These are phyloP conservation scores for Caranx melampygus DNA, from an alignment of 2,113 vertebrate species.

Conservation along the genomic window DNA sequence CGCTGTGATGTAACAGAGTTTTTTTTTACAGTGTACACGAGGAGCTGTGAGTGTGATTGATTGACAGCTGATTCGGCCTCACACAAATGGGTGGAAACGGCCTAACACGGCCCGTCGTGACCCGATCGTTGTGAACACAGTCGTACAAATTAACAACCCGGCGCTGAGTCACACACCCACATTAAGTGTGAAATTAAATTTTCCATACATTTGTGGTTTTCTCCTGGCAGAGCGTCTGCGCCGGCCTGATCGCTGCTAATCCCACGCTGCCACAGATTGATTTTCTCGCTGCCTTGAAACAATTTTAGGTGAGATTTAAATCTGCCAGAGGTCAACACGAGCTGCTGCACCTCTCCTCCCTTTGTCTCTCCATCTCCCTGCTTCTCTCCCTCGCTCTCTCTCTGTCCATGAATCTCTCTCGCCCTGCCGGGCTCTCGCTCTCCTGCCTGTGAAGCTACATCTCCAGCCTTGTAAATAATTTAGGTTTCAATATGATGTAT, in stretches of 20 bases:
- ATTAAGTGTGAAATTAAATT: conserved; percentile 50
- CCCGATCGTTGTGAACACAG: conserved; percentile 33
- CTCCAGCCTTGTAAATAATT: conserved; percentile 83
- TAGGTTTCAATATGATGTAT: conserved; percentile 81
- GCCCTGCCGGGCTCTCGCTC: conserved; percentile 20
- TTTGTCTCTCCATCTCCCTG: background rate
- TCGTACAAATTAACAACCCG: conserved; percentile 35
- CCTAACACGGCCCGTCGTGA: conserved; percentile 37
- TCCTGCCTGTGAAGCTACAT: conserved; percentile 61
- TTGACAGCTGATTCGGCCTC: conserved; percentile 11
- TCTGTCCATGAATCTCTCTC: conserved; percentile 27
- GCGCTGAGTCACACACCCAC: conserved; percentile 3
- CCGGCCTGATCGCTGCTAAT: conserved; percentile 17
- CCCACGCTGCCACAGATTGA: conserved; percentile 24
- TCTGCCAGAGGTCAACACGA: conserved; percentile 32
- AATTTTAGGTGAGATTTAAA: conserved; percentile 53
- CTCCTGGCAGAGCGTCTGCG: conserved; percentile 32
- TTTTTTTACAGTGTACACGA: background rate
- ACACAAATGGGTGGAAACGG: conserved; percentile 21
- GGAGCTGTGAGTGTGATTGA: conserved; percentile 20
- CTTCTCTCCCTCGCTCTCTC: conserved; percentile 3
- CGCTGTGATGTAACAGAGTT: too few species aligned
- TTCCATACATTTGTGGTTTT: conserved; percentile 40
- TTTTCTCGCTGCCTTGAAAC: conserved; percentile 47
- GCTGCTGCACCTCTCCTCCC: background rate